phyloP scores from a whole-genome alignment of 2,797 vertebrate genomes.

The Oreortyx pictus region DNA sequence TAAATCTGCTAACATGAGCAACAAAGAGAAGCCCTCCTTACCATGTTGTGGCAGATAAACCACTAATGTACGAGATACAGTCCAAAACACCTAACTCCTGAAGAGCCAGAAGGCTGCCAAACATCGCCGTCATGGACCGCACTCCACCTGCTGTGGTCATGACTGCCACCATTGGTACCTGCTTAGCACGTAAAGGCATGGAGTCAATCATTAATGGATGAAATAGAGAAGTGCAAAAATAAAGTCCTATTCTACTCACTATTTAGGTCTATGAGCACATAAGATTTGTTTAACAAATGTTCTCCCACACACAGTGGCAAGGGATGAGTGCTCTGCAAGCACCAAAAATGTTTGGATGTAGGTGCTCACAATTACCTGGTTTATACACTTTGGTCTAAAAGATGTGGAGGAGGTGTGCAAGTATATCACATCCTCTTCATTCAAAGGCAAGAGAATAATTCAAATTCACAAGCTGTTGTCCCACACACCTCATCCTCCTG shows the following conservation, averaged over 20 bases:
- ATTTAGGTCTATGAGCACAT: not conserved
- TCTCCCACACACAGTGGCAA: not conserved
- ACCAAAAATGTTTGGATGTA: not conserved
- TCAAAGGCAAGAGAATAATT: not conserved
- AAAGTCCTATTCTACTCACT: not conserved
- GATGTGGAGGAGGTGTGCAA: not conserved
- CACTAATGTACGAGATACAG: slow-evolving; percentile 83
- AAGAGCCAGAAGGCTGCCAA: slow-evolving; percentile 82
- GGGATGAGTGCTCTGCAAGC: not conserved
- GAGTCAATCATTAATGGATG: not conserved
- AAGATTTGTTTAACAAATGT: not conserved
- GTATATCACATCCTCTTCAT: not conserved
- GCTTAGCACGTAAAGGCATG: slow-evolving; percentile 15
- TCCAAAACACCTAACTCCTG: slow-evolving; percentile 84
- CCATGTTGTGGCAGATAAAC: slow-evolving; percentile 89
- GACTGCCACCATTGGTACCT: slow-evolving; percentile 86
- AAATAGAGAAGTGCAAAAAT: not conserved
- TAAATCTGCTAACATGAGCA: not conserved
- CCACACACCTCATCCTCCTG: slow-evolving; percentile 77
- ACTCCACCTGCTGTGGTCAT: slow-evolving; percentile 85
- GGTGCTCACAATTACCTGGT: not conserved
- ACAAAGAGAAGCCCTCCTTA: slow-evolving; percentile 60
- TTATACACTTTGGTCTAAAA: not conserved
- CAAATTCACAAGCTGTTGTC: not conserved
- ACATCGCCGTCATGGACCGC: slow-evolving; percentile 83